Base-by-base conservation (phyloP, 2,113 vertebrate genomes). In the Thinocorus orbignyianus region DNA sequence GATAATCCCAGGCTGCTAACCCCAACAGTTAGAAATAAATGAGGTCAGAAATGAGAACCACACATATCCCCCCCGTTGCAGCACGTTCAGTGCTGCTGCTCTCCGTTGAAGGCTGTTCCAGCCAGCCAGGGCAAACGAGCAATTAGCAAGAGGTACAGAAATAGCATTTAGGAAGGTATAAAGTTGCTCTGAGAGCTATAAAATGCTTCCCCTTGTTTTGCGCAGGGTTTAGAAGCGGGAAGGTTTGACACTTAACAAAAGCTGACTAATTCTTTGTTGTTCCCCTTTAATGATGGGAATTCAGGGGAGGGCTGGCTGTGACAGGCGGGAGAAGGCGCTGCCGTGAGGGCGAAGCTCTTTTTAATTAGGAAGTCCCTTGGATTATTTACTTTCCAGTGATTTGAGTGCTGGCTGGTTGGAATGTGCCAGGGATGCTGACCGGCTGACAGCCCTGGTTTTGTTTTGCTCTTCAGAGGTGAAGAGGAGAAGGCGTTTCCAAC, bases 121-220 rank as follows among this genome's bases (percentile, higher is more conserved):
- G 64, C 66, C 77, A 94, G 79, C 58, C 66, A 81, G 85, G 88
- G 86, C 86, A 95, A 91, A 52, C 22, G 76, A 86, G 83, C 82
- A 90, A 80, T 95, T 93, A 95, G 86, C 57, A 65, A 72, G 91
- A 88, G 69, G 57, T 79, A 62, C 71, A 86, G 58, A 86, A 95
- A 81, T 65, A 74, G 86, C 22, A 33, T 76, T 94, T 85, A 79
- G 92, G 65, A 95, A 88, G 57, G 65, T 76, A 58, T 90, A 84
- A 92, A 94, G 73, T 77, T 96, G 92, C 90, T 80, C 82, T 69
- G 95, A 96, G 91, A 85, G 77, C 91, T 88, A 61, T 89, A 77
- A 92, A 96, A 91, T 23, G 42, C 88, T n/a, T 49, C 70, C 88
- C 55, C 60, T 85, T 93, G 57, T 88, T 95, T 92, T 73, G 74